These are phyloP conservation scores for Andrena trimmerana DNA, from an alignment of 2,888 invertebrate genomes.

Conservation along the genomic window DNA sequence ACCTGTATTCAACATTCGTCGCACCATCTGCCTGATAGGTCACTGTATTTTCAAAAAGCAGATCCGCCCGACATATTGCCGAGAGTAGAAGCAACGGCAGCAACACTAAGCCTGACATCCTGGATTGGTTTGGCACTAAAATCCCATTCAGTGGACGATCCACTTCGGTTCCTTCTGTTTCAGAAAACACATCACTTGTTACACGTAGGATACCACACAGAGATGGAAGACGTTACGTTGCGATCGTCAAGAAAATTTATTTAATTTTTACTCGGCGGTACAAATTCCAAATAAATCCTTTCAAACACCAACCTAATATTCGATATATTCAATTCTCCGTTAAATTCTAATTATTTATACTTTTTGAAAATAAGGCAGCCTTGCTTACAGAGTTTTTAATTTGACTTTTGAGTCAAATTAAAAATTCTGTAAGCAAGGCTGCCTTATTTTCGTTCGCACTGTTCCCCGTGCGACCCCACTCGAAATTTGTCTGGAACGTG, in stretches of 20 bases:
- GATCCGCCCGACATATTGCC: constrained; percentile 22
- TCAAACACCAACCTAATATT: too few relatives aligned
- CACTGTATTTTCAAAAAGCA: not conserved
- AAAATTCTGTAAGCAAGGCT: too few relatives aligned
- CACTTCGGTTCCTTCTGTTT: constrained; percentile 1
- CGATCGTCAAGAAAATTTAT: not conserved
- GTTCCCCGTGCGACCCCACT: not conserved
- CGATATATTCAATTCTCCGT: not conserved
- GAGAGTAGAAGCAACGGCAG: constrained; percentile 36
- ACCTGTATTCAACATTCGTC: constrained; percentile 81
- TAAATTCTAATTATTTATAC: not conserved
- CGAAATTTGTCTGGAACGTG: not conserved
- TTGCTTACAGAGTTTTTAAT: too few relatives aligned
- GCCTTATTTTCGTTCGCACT: not conserved
- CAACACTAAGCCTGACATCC: constrained; percentile 35
- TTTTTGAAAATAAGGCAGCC: too few relatives aligned
- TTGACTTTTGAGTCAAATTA: too few relatives aligned
- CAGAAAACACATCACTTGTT: constrained; percentile 12
- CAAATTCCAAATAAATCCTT: too few relatives aligned
- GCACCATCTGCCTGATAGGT: too few relatives aligned
- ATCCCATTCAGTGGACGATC: not conserved
- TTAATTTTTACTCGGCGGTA: not conserved
- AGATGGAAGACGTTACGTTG: too few relatives aligned
- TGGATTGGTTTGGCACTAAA: not conserved
- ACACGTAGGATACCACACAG: not conserved